phyloP scores from a whole-genome alignment of 2,888 invertebrate genomes.

The Andrena hattorfiana region DNA sequence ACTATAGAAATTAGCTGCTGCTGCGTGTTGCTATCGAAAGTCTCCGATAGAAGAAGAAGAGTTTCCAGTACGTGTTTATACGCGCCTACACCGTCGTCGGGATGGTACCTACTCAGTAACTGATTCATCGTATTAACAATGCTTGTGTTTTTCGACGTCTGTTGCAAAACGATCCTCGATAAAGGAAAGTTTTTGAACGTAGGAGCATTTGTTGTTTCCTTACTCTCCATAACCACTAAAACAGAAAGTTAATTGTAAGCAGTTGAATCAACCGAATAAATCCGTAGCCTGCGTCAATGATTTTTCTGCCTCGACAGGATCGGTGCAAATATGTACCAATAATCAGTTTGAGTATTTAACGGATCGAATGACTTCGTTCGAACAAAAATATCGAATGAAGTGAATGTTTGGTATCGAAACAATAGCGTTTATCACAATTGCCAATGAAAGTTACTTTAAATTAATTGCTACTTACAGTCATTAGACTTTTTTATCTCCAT shows the following conservation, averaged over 20 bases:
- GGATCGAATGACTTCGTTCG: background rate
- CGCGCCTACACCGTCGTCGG: constrained; percentile 77
- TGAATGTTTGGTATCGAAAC: background rate
- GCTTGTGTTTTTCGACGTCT: constrained; percentile 72
- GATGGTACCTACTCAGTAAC: constrained; percentile 77
- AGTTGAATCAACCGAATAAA: background rate
- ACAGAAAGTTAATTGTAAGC: constrained; percentile 8
- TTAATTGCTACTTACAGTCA: constrained; percentile 49
- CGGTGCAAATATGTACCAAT: background rate
- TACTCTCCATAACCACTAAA: constrained; percentile 42
- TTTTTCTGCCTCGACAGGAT: background rate
- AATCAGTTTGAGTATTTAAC: background rate
- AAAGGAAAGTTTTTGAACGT: constrained; percentile 67
- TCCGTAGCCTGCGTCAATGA: background rate
- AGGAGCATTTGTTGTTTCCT: constrained; percentile 39
- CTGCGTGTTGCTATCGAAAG: constrained; percentile 73
- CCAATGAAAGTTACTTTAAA: constrained; percentile 12
- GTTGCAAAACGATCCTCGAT: constrained; percentile 71
- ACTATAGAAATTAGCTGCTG: constrained; percentile 76
- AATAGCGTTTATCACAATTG: background rate
- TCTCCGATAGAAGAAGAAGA: constrained; percentile 71
- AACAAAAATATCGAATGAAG: constrained; percentile 4
- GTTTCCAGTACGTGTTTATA: constrained; percentile 76
- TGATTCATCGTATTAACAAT: constrained; percentile 74
- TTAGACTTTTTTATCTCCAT: constrained; percentile 36